phyloP scores from a whole-genome alignment of 2,113 vertebrate species.

The Halichoeres trimaculatus region DNA sequence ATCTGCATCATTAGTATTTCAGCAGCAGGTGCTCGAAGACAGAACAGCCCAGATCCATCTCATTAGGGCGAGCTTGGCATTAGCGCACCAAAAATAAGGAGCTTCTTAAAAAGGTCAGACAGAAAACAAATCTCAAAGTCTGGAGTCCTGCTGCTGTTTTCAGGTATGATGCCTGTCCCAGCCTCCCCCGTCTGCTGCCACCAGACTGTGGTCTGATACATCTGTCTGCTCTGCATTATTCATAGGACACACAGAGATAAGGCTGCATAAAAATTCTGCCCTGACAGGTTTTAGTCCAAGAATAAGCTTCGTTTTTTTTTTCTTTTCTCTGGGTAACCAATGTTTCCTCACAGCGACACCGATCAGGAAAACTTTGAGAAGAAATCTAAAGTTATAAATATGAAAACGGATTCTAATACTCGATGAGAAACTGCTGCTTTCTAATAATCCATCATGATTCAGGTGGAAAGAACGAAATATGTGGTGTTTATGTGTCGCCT shows the following conservation, averaged over 20 bases:
- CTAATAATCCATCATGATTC: neutral
- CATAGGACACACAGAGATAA: slow-evolving; percentile 41
- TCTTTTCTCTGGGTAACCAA: neutral
- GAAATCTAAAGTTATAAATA: too few species aligned
- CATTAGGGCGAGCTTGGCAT: slow-evolving; percentile 58
- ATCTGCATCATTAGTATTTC: slow-evolving; percentile 47
- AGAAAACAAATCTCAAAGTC: slow-evolving; percentile 60
- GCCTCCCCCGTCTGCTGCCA: slow-evolving; percentile 48
- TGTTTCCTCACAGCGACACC: too few species aligned
- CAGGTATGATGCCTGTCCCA: slow-evolving; percentile 55
- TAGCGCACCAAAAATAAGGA: slow-evolving; percentile 47
- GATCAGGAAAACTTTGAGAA: too few species aligned
- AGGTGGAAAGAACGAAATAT: neutral
- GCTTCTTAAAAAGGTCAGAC: slow-evolving; percentile 69
- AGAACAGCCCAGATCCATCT: slow-evolving; percentile 63
- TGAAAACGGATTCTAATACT: too few species aligned
- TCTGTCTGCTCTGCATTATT: slow-evolving; percentile 66
- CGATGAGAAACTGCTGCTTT: too few species aligned
- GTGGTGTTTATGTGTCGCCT: neutral
- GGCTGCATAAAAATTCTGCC: slow-evolving; percentile 19
- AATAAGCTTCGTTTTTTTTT: neutral
- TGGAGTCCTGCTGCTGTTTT: slow-evolving; percentile 44
- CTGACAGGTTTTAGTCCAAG: slow-evolving; percentile 21
- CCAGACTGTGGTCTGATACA: slow-evolving; percentile 54
- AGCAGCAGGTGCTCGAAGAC: slow-evolving; percentile 38